Conservation (phyloP, 2,113 vertebrate species). For the Nothoprocta perdicaria region DNA sequence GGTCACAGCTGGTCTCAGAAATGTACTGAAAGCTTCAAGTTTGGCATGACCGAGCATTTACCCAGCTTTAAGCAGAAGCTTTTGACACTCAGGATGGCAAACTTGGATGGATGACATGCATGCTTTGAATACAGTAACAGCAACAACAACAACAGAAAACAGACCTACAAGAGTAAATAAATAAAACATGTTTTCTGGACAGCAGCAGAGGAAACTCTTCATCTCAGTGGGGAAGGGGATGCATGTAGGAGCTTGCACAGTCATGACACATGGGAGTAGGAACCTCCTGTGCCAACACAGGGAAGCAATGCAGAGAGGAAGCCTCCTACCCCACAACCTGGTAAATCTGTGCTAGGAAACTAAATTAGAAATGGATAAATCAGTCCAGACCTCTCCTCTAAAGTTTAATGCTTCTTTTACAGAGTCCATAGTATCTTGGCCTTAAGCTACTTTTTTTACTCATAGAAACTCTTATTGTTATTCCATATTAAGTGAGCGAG, state of each 20-base stretch:
- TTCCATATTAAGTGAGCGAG: background rate
- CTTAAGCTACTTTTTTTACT: background rate
- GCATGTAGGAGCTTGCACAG: rapidly evolving
- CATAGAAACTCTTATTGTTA: background rate
- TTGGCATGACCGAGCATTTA: slow-evolving; percentile 47
- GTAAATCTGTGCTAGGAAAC: background rate
- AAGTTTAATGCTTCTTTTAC: background rate
- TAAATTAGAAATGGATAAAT: background rate
- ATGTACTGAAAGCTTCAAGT: slow-evolving; percentile 51
- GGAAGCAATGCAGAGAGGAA: background rate
- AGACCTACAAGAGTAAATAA: rapidly evolving
- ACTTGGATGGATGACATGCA: slow-evolving; percentile 51
- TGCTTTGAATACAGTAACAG: slow-evolving; percentile 29
- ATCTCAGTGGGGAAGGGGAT: background rate
- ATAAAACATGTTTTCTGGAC: background rate
- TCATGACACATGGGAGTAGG: rapidly evolving
- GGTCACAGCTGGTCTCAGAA: slow-evolving; percentile 57
- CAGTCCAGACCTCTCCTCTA: background rate
- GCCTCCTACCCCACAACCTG: background rate
- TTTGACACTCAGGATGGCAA: slow-evolving; percentile 33
- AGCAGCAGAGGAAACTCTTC: background rate
- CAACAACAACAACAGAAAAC: background rate
- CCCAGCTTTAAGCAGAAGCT: slow-evolving; percentile 21
- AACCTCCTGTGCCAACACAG: rapidly evolving
- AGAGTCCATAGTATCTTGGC: background rate